These are phyloP conservation scores for Polypterus senegalus DNA, from an alignment of 2,113 vertebrate genomes.

Conservation along the genomic window DNA sequence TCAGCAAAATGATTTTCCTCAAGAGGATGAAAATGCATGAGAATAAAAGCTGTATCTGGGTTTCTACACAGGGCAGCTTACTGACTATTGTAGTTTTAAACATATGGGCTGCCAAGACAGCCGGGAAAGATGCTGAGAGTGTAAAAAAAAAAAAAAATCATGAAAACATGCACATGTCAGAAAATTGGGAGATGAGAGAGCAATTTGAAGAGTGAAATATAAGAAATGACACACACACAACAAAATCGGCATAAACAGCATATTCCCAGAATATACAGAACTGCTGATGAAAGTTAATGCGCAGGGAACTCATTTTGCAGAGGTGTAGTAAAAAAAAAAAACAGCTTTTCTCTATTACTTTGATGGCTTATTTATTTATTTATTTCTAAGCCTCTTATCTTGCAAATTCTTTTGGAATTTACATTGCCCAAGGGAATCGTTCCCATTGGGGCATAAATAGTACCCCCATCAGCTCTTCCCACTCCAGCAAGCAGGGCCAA, in stretches of 20 bases:
- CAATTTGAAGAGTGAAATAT: background rate
- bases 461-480: no score
- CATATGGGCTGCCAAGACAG: slow-evolving; percentile 10
- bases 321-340: no score
- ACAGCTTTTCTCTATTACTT: no score
- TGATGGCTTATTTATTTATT: no score
- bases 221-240: background rate
- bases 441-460: no score
- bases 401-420: no score
- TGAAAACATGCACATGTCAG: background rate
- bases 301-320: no score
- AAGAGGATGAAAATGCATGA: background rate
- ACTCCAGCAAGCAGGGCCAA: background rate
- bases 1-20: slow-evolving; percentile 10
- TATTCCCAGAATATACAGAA: no score
- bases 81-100: slow-evolving; percentile 2
- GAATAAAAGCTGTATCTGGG: slow-evolving; percentile 4
- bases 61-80: slow-evolving; percentile 7
- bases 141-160: background rate
- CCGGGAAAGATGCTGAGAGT: slow-evolving; percentile 2
- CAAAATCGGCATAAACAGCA: no score
- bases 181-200: background rate
- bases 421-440: no score
- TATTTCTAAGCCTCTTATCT: no score
- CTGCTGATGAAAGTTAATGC: no score